phyloP scores from a whole-genome alignment of 2,888 invertebrate species.

The Sacculina carcini region DNA sequence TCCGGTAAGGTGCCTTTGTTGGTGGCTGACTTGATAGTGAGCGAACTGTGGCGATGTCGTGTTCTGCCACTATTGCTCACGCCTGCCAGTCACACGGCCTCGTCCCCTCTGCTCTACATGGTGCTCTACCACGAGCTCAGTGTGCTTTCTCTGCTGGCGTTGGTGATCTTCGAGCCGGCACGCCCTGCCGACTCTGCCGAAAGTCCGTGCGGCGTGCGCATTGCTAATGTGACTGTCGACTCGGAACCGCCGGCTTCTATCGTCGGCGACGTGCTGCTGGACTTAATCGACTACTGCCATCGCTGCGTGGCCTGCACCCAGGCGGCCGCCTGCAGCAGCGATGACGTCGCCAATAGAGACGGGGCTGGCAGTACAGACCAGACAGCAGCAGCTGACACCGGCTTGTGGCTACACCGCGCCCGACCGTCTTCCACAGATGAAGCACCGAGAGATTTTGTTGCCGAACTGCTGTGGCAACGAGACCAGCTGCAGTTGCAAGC shows the following conservation, averaged over 20 bases:
- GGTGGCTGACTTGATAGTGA: slow-evolving; percentile 53
- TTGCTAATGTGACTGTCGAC: no score
- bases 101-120: slow-evolving; percentile 20
- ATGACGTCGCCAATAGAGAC: no score
- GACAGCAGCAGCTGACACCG: no score
- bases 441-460: not conserved
- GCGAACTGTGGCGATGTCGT: slow-evolving; percentile 59
- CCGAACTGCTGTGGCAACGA: slow-evolving; percentile 9
- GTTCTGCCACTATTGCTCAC: slow-evolving; percentile 49
- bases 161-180: slow-evolving; percentile 54
- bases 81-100: slow-evolving; percentile 18
- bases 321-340: slow-evolving; percentile 7
- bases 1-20: slow-evolving; percentile 46
- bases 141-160: slow-evolving; percentile 50
- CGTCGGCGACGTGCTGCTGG: slow-evolving; percentile 44
- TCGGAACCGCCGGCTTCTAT: slow-evolving; percentile 31
- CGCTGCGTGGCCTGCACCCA: slow-evolving; percentile 14
- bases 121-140: slow-evolving; percentile 51
- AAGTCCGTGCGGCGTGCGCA: no score
- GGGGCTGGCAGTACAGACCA: no score
- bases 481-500: slow-evolving; percentile 8
- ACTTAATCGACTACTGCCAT: slow-evolving; percentile 50
- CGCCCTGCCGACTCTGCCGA: no score
- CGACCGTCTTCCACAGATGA: not conserved
- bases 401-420: no score